Percentiles rank a stretch among this genome's conserved stretches.
phyloP scores from a whole-genome alignment of 2,797 vertebrate genomes.

The Holocentrus rufus region DNA sequence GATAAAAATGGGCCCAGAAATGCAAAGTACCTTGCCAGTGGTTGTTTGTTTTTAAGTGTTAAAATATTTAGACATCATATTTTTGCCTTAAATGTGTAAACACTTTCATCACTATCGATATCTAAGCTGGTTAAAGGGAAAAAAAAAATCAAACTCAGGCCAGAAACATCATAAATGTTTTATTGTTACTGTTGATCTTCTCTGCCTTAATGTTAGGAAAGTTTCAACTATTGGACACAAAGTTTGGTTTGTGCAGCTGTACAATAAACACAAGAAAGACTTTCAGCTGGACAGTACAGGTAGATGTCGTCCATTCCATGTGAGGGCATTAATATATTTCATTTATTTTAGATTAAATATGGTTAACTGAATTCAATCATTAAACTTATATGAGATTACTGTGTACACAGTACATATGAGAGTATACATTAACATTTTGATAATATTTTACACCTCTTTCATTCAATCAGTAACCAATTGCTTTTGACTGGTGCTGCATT shows the following conservation, averaged over 20 bases:
- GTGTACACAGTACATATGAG: conserved; percentile 54
- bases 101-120: background rate
- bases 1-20: too few relatives aligned
- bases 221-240: conserved; percentile 10
- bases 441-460: conserved; percentile 7
- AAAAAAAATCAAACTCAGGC: conserved; percentile 10
- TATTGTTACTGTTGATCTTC: conserved; percentile 59
- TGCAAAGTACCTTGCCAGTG: too few relatives aligned
- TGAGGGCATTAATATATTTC: conserved; percentile 40
- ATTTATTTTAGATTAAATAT: conserved; percentile 32
- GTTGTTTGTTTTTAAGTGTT: too few relatives aligned
- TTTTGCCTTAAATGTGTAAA: background rate
- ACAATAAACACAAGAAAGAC: conserved; percentile 55
- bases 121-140: background rate
- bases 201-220: conserved; percentile 15
- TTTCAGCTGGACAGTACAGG: conserved; percentile 23
- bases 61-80: too few relatives aligned
- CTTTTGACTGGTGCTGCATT: conserved; percentile 6
- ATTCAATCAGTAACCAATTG: conserved; percentile 22
- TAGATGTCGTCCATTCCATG: conserved; percentile 4
- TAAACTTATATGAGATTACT: conserved; percentile 37
- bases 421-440: conserved; percentile 24
- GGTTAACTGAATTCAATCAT: conserved; percentile 47
- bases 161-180: conserved; percentile 54
- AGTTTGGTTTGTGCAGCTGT: conserved; percentile 26